Evolutionary conservation across 2,888 invertebrate species (phyloP), one percentile per base, ranked within the genome.

Genomic region (Archips crataeganus): DNA sequence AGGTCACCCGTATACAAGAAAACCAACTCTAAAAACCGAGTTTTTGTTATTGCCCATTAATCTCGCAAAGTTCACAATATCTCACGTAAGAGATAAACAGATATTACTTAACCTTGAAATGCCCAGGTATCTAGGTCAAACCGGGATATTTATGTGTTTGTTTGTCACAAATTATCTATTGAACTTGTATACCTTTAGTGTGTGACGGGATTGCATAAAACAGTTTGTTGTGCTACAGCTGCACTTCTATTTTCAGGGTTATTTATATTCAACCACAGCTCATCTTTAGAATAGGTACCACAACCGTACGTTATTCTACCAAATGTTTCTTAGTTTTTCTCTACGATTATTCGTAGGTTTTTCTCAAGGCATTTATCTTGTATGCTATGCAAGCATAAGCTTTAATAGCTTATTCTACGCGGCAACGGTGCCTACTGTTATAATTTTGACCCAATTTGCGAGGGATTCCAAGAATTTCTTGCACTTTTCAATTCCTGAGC

Each of bases 401-500:
- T 23, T 23, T 23, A 23, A 23, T 23, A 23, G 23, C 1, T 36
- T 36, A 5, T 36, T 36, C 5, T 5, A 36, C 3, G 36, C 5
- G 5, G 10, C 11, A 3, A 11, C 45, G 45, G 3, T 2, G 3
- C 2, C 45, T 11, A 45, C 2, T 11, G 45, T 11, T 2, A 11
- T 45, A 11, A 11, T 45, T 62, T 32, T 11, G 49, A 36, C 51
- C 36, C 49, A 15, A 15, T 51, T 51, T 15, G 6, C 47, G n/a
- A 10, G 11, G 49, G 8, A 62, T 39, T 15, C 61, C n/a, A 15
- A 15, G 36, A 51, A 65, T 51, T 51, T n/a, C 36, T 51, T 15
- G n/a, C 65, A 65, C 49, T 51, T 49, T 65, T 39, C 65, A 65
- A 36, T 51, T 49, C 36, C 47, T 34, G 2, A 42, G 45, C 45